Conservation (phyloP, 1,140 invertebrate species). For the Neodiprion lecontei region DNA sequence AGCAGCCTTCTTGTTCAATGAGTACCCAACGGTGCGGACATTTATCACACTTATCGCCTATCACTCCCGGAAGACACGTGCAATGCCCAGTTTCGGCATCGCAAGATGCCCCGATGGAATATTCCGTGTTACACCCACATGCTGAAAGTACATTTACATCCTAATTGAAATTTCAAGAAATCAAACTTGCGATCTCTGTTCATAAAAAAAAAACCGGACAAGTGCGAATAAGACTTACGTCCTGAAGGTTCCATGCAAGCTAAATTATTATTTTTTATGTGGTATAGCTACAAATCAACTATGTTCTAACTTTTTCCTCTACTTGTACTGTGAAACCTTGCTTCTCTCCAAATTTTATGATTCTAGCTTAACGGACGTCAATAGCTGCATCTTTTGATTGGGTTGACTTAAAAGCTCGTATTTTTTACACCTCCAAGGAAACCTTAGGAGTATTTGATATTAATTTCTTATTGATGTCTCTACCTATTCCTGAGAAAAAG, state of each 20-base stretch:
- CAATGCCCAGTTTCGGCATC: slow-evolving; percentile 90
- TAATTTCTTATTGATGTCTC: no score
- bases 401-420: no score
- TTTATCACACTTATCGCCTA: slow-evolving; percentile 93
- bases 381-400: no score
- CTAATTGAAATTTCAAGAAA: background rate
- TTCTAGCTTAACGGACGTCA: no score
- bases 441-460: no score
- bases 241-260: background rate
- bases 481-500: no score
- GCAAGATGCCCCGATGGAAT: slow-evolving; percentile 88
- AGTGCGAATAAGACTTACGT: slow-evolving; percentile 8
- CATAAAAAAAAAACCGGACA: slow-evolving; percentile 9
- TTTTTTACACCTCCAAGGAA: no score
- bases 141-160: slow-evolving; percentile 59
- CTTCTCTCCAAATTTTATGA: no score
- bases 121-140: slow-evolving; percentile 86
- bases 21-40: slow-evolving; percentile 85
- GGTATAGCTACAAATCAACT: background rate
- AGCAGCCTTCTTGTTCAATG: slow-evolving; percentile 74
- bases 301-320: no score
- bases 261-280: background rate
- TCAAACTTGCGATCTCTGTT: background rate
- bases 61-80: slow-evolving; percentile 92
- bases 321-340: no score